Conservation (phyloP, 1,140 invertebrate genomes). For the honey bee (Apis mellifera) region Amel_HAv3.1 CM009939.2:4533001-4533500, state of each 20-base stretch:
- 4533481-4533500: slow-evolving; percentile 38
- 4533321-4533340: slow-evolving; percentile 69
- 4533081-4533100: too few species aligned
- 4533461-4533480: not conserved
- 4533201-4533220: not conserved
- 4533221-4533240: not conserved
- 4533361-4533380: slow-evolving; percentile 68
- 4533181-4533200: slow-evolving; percentile 54
- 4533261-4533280: slow-evolving; percentile 63
- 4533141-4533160: slow-evolving; percentile 5
- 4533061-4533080: too few species aligned
- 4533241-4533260: not conserved
- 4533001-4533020: slow-evolving; percentile 52
- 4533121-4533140: slow-evolving; percentile 42
- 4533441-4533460: too few species aligned
- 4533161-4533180: slow-evolving; percentile 29
- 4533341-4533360: slow-evolving; percentile 68
- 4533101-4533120: not conserved
- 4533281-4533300: slow-evolving; percentile 66
- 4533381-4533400: slow-evolving; percentile 64
- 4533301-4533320: slow-evolving; percentile 69
- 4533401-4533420: slow-evolving; percentile 59
- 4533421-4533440: not conserved
- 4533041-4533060: slow-evolving; percentile 1
- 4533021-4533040: slow-evolving; percentile 61